phyloP scores from a whole-genome alignment of 2,113 vertebrate genomes.

The Pygoscelis adeliae region DNA sequence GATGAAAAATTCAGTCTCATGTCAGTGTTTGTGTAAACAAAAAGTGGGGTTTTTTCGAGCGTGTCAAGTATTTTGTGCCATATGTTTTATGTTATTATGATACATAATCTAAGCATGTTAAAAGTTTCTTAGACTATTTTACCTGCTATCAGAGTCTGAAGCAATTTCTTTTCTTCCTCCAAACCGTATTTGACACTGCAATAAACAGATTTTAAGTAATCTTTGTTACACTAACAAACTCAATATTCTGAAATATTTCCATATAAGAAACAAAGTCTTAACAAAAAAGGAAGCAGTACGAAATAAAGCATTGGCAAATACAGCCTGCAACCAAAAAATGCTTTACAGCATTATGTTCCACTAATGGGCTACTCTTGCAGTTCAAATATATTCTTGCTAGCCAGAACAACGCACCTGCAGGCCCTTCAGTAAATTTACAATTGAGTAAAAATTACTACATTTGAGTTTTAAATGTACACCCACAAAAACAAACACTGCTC shows the following conservation, averaged over 20 bases:
- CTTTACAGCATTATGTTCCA: not conserved
- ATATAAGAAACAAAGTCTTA: not conserved
- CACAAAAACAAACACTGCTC: not conserved
- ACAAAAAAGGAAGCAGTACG: not conserved
- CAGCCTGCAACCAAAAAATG: not conserved
- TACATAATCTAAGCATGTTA: not conserved
- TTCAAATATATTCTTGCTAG: not conserved
- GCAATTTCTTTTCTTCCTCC: conserved; percentile 98
- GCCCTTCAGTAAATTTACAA: not conserved
- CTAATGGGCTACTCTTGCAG: not conserved
- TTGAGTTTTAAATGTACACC: not conserved
- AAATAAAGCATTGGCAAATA: not conserved
- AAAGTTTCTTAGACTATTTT: conserved; percentile 26
- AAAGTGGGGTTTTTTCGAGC: not conserved
- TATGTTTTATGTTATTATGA: not conserved
- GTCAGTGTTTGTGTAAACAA: not conserved
- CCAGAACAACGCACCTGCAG: not conserved
- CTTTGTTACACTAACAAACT: not conserved
- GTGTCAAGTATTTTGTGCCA: not conserved
- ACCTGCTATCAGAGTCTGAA: conserved; percentile 98
- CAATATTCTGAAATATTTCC: not conserved
- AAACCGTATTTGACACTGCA: conserved; percentile 97
- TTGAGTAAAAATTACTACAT: not conserved
- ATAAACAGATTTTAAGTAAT: not conserved
- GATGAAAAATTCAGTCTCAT: not conserved